phyloP scores from a whole-genome alignment of 2,113 vertebrate species.

The Eidolon helvum region DNA sequence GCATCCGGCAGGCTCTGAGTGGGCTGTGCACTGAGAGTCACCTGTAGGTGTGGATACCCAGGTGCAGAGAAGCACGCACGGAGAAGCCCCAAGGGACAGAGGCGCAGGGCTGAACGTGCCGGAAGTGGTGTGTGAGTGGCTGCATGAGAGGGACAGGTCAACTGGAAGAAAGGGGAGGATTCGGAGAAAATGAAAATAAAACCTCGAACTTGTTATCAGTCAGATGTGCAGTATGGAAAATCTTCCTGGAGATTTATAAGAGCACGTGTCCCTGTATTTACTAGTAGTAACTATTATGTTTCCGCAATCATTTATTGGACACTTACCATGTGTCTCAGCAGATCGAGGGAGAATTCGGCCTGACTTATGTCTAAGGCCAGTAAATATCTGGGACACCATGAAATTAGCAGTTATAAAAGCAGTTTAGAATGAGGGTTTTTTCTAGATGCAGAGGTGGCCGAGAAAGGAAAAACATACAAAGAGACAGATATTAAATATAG shows the following conservation, averaged over 20 bases:
- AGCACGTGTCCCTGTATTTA: neutral
- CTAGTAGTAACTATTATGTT: neutral
- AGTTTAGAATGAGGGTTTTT: neutral
- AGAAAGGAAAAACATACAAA: neutral
- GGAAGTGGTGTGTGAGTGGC: neutral
- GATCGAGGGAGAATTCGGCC: slow-evolving; percentile 62
- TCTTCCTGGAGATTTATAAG: neutral
- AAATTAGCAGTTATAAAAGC: slow-evolving; percentile 67
- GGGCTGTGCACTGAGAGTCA: neutral
- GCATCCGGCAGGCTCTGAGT: neutral
- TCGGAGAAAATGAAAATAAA: neutral
- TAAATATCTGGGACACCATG: slow-evolving; percentile 66
- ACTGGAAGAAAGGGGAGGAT: neutral
- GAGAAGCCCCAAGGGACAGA: neutral
- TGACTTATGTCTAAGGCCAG: slow-evolving; percentile 50
- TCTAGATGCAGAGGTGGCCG: neutral
- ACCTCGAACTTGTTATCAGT: neutral
- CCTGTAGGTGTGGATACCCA: neutral
- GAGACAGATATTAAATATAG: neutral
- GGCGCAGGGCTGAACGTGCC: neutral
- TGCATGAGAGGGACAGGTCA: neutral
- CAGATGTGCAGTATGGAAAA: neutral
- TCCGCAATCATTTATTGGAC: neutral
- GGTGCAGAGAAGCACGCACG: neutral
- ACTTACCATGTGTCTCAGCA: neutral